Evolutionary conservation across 2,888 invertebrate species (phyloP).

Genomic region (Drosophila buzzatii): DNA sequence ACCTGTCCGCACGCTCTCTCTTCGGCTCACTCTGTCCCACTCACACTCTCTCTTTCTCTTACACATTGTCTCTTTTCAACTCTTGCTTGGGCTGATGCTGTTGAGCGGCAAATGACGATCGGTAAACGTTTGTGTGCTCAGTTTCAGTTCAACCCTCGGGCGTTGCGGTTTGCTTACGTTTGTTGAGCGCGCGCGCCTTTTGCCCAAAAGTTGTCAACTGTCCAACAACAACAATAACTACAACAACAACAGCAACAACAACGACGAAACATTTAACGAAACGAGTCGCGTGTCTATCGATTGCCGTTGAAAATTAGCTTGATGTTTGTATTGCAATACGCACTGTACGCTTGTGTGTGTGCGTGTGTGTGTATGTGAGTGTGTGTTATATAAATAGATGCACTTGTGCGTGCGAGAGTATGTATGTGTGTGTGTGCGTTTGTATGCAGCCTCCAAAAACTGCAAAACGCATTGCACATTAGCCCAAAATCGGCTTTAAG

Average conservation of each 20-base stretch:
- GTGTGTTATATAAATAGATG: constrained; percentile 31
- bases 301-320: constrained; percentile 52
- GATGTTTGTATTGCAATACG: constrained; percentile 52
- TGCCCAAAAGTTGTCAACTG: constrained; percentile 77
- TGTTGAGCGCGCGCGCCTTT: constrained; percentile 38
- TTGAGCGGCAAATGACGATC: constrained; percentile 26
- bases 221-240: constrained; percentile 40
- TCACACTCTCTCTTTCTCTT: not conserved
- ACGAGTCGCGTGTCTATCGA: constrained; percentile 73
- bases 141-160: constrained; percentile 77
- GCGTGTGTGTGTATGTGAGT: constrained; percentile 1
- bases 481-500: constrained; percentile 63
- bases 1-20: constrained; percentile 35
- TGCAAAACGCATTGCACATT: constrained; percentile 67
- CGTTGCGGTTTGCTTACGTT: constrained; percentile 66
- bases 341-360: constrained; percentile 28
- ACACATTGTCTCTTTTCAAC: constrained; percentile 14
- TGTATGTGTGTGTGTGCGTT: constrained; percentile 21
- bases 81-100: constrained; percentile 31
- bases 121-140: constrained; percentile 48
- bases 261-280: constrained; percentile 65
- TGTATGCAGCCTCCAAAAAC: constrained; percentile 67
- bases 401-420: constrained; percentile 21
- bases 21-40: not conserved
- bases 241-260: constrained; percentile 15